Evolutionary conservation across 2,888 invertebrate species (phyloP).

Genomic region (Tromatobia lineatoria): DNA sequence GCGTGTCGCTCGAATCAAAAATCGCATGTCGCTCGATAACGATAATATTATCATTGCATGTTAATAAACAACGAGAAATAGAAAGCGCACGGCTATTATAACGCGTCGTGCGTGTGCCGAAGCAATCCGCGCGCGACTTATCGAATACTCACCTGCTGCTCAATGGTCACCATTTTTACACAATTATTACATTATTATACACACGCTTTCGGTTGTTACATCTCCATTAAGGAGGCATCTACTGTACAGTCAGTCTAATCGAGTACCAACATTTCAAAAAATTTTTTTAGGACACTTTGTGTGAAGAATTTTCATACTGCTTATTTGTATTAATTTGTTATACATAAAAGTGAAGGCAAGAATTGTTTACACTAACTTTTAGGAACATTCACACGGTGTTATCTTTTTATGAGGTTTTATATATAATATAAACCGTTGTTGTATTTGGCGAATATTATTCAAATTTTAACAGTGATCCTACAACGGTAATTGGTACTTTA

Average conservation of each 20-base stretch:
- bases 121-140: conserved; percentile 48
- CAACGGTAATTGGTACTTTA: too few species aligned
- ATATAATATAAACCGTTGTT: too few species aligned
- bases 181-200: conserved; percentile 58
- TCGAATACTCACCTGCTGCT: conserved; percentile 53
- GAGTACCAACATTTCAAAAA: too few species aligned
- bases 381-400: too few species aligned
- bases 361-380: too few species aligned
- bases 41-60: conserved; percentile 58
- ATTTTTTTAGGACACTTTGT: too few species aligned
- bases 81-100: conserved; percentile 33
- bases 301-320: too few species aligned
- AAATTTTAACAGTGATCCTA: too few species aligned
- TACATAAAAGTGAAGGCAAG: too few species aligned
- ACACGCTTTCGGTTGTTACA: conserved; percentile 30
- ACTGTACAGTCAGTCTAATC: background rate
- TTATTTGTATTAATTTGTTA: too few species aligned
- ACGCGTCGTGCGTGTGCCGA: conserved; percentile 57
- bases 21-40: conserved; percentile 42
- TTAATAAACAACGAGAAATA: conserved; percentile 60
- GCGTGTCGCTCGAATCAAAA: conserved; percentile 1
- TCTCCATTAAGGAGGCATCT: background rate
- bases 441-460: too few species aligned
- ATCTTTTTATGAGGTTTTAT: too few species aligned
- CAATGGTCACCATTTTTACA: conserved; percentile 38